phyloP scores from a whole-genome alignment of 1,140 invertebrate genomes.

The Elysia chlorotica region DNA sequence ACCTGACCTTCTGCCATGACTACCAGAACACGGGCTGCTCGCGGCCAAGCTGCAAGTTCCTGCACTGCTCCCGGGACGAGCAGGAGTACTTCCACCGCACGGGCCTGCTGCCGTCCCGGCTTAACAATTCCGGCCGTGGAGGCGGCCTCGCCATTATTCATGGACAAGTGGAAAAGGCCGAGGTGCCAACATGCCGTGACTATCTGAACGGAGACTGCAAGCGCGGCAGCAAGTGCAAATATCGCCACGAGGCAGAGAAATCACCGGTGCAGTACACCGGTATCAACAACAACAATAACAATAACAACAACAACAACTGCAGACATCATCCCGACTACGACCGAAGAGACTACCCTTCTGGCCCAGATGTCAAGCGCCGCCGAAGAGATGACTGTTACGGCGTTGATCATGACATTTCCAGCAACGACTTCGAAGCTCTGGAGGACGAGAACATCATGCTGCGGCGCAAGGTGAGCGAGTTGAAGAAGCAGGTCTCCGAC shows the following conservation, averaged over 20 bases:
- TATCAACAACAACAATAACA: too few relatives aligned
- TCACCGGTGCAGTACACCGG: slow-evolving; percentile 41
- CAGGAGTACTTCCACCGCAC: slow-evolving; percentile 74
- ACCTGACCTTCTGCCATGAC: slow-evolving; percentile 80
- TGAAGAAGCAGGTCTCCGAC: slow-evolving; percentile 74
- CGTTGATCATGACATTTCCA: slow-evolving; percentile 27
- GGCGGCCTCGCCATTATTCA: too few relatives aligned
- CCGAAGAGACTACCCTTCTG: slow-evolving; percentile 8
- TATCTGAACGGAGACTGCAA: slow-evolving; percentile 76
- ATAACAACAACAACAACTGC: not conserved
- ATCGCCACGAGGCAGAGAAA: slow-evolving; percentile 44
- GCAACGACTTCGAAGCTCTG: slow-evolving; percentile 59
- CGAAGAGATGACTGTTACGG: slow-evolving; percentile 21
- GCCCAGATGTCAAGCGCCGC: slow-evolving; percentile 18
- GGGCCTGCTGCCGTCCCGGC: slow-evolving; percentile 49
- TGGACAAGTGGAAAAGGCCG: slow-evolving; percentile 39
- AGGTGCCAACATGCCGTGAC: slow-evolving; percentile 75
- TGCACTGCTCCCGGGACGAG: slow-evolving; percentile 79
- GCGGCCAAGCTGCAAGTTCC: slow-evolving; percentile 71
- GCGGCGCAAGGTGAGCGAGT: slow-evolving; percentile 74
- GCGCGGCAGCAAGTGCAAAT: slow-evolving; percentile 64
- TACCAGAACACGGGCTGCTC: slow-evolving; percentile 73
- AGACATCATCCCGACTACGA: not conserved
- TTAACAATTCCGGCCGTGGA: slow-evolving; percentile 40
- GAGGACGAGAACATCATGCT: slow-evolving; percentile 77